Percentiles rank a stretch among this genome's conserved stretches.
These are phyloP conservation scores for Pseudococcus jackbeardsleyi DNA, from an alignment of 2,888 invertebrate species.

Conservation along the genomic window DNA sequence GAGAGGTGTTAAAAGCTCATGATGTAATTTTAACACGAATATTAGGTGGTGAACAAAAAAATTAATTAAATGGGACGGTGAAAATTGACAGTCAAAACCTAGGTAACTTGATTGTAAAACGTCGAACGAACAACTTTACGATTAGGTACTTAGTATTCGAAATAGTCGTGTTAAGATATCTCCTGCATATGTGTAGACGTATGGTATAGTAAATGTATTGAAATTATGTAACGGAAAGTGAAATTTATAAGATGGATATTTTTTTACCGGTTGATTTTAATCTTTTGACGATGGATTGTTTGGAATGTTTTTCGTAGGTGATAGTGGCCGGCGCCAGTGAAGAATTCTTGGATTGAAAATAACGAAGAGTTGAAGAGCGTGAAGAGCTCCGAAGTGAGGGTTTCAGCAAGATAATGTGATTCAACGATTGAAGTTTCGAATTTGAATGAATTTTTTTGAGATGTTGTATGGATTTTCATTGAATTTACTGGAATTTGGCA, in stretches of 20 bases:
- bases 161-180: constrained; percentile 1
- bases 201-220: neutral
- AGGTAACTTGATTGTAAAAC: neutral
- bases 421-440: no score
- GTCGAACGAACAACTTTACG: neutral
- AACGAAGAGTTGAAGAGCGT: neutral
- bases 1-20: neutral
- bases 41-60: neutral
- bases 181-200: neutral
- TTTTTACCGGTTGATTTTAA: neutral
- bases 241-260: neutral
- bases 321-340: neutral
- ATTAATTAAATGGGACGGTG: neutral
- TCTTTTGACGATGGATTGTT: neutral
- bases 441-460: no score
- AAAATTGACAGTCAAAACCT: neutral
- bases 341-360: neutral
- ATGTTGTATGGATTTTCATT: no score
- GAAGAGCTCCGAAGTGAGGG: no score
- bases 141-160: neutral
- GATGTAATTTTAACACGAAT: neutral
- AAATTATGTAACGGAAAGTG: constrained; percentile 14
- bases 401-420: no score
- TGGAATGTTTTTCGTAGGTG: neutral
- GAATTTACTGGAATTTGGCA: no score